These are phyloP conservation scores for Listronotus bonariensis DNA, from an alignment of 1,140 invertebrate genomes.

Conservation along the genomic window DNA sequence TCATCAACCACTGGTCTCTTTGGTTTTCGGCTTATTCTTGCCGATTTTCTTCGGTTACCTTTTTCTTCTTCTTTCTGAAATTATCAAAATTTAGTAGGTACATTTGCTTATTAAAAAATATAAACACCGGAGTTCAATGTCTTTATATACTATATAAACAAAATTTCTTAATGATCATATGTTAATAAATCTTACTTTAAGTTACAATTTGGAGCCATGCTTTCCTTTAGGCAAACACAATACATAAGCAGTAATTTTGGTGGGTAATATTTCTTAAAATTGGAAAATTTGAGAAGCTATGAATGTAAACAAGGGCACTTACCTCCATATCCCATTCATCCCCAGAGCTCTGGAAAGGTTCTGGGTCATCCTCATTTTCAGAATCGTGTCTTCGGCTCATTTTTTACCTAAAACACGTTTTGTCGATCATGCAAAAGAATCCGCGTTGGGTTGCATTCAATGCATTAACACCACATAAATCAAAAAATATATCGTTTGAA, in stretches of 20 bases:
- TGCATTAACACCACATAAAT: no score
- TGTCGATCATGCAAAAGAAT: no score
- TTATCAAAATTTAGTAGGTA: no score
- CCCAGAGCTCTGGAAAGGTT: slow-evolving; percentile 50
- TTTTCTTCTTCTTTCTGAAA: slow-evolving; percentile 16
- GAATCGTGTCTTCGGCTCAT: slow-evolving; percentile 43
- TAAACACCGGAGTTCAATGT: no score
- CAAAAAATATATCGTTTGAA: no score
- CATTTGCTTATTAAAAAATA: no score
- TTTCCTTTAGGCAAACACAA: no score
- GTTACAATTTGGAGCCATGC: no score
- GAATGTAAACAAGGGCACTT: slow-evolving; percentile 4
- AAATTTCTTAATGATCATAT: no score
- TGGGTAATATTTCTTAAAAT: neutral
- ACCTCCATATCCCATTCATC: slow-evolving; percentile 50
- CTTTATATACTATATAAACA: no score
- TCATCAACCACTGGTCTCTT: slow-evolving; percentile 26
- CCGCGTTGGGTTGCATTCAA: no score
- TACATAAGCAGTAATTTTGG: neutral
- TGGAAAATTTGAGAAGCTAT: neutral
- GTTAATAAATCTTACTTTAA: no score
- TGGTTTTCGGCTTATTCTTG: slow-evolving; percentile 21
- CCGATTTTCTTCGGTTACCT: slow-evolving; percentile 17
- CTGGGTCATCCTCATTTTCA: slow-evolving; percentile 52
- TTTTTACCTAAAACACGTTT: slow-evolving; percentile 20